These are phyloP conservation scores for Galaxias olidus DNA, from an alignment of 2,797 vertebrate species.

Conservation along the genomic window DNA sequence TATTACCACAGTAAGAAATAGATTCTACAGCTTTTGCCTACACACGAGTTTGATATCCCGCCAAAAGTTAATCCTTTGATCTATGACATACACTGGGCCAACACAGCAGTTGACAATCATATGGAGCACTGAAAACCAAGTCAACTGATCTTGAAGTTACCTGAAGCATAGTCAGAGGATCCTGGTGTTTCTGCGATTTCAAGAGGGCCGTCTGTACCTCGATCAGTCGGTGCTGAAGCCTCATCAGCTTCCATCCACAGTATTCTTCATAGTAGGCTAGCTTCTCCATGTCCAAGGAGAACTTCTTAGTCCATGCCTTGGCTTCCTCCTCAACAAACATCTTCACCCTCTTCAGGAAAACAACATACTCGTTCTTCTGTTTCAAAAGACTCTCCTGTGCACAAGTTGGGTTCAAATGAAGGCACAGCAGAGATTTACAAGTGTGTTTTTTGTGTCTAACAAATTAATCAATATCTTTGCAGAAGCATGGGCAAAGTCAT, in stretches of 20 bases:
- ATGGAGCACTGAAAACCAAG: too few species aligned
- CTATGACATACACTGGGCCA: too few species aligned
- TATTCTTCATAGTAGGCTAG: conserved; percentile 2
- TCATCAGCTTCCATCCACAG: conserved; percentile 15
- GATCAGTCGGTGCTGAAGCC: conserved; percentile 3
- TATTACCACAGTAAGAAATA: not conserved
- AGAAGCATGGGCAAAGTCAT: not conserved
- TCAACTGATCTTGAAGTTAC: not conserved
- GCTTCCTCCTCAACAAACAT: conserved; percentile 34
- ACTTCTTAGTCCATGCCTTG: conserved; percentile 32
- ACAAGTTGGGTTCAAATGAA: too few species aligned
- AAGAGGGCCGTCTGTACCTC: conserved; percentile 17
- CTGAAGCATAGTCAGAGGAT: conserved; percentile 34
- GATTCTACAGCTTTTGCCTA: not conserved
- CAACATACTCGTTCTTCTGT: conserved; percentile 12
- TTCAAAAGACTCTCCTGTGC: conserved; percentile 11
- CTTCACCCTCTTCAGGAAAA: conserved; percentile 28
- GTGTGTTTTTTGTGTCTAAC: too few species aligned
- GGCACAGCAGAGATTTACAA: too few species aligned
- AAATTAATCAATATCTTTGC: not conserved
- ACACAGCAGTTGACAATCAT: too few species aligned
- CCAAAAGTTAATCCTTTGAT: too few species aligned
- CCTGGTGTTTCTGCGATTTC: conserved; percentile 13
- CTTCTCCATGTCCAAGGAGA: conserved; percentile 30
- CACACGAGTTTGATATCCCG: too few species aligned